A percentile compares a stretch with the other conserved stretches of the same genome.
These are phyloP conservation scores for Hippotragus niger DNA, from an alignment of 2,113 vertebrate species.

Conservation along the genomic window DNA sequence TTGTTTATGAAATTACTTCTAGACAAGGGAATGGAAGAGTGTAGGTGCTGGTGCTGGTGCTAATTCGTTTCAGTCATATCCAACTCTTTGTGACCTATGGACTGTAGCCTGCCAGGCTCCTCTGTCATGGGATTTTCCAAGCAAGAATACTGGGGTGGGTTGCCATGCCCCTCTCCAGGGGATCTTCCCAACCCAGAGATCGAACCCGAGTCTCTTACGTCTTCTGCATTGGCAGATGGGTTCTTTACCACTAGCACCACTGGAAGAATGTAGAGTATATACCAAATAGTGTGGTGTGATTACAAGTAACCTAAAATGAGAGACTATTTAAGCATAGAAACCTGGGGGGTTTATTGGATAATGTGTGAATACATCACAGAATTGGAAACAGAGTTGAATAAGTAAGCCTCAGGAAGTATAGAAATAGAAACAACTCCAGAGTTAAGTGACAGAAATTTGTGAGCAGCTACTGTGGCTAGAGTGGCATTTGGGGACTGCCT, in stretches of 20 bases:
- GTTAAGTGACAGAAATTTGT: background rate
- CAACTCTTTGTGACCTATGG: background rate
- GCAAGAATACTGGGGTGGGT: background rate
- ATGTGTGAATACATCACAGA: background rate
- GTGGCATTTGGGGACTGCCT: background rate
- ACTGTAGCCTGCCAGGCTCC: background rate
- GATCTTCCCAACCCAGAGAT: background rate
- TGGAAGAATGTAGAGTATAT: background rate
- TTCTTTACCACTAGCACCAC: background rate
- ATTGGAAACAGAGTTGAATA: background rate
- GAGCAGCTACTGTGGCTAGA: background rate
- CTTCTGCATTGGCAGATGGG: background rate
- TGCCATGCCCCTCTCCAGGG: background rate
- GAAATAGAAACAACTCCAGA: background rate
- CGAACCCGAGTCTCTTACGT: fast-evolving
- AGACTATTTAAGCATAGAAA: background rate
- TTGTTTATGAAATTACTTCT: background rate
- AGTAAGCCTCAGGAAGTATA: background rate
- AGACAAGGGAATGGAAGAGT: background rate
- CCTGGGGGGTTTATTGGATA: background rate
- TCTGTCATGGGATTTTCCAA: background rate
- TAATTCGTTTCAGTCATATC: background rate
- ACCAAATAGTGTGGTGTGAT: background rate
- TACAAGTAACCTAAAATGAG: background rate
- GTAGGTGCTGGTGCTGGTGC: background rate